Conservation (phyloP, 2,888 invertebrate genomes). For the Rhimphoctona megacephalus region DNA sequence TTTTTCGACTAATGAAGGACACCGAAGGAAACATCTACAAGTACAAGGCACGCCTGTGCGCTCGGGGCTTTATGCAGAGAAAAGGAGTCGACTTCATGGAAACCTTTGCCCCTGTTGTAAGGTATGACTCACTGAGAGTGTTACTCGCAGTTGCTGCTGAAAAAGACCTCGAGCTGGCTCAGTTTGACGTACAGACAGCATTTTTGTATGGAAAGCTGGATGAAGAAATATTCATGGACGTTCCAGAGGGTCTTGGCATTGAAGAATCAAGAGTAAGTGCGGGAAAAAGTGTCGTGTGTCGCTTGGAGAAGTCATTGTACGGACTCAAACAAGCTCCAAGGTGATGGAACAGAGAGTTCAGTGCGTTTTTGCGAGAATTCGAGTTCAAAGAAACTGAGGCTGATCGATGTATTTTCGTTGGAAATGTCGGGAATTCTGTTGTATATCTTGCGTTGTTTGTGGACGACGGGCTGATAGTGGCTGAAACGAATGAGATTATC, state of each 20-base stretch:
- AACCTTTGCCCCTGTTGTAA: conserved; percentile 10
- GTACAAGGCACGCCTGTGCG: conserved; percentile 13
- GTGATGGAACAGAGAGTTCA: no score
- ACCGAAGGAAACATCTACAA: background rate
- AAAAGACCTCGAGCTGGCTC: background rate
- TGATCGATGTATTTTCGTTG: conserved; percentile 20
- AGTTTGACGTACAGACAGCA: no score
- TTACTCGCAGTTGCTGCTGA: background rate
- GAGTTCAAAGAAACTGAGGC: background rate
- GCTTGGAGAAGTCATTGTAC: no score
- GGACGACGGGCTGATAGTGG: background rate
- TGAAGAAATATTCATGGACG: no score
- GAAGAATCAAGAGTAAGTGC: no score
- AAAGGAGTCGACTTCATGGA: conserved; percentile 2
- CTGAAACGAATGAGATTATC: background rate
- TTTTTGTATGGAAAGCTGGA: no score
- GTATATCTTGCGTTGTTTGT: conserved; percentile 25
- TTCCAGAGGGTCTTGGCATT: no score
- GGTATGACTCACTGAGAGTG: conserved; percentile 19
- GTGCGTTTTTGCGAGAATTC: no score
- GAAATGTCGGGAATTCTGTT: background rate
- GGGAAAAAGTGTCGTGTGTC: no score
- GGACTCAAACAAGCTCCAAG: no score
- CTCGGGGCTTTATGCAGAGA: conserved; percentile 6
- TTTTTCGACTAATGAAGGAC: conserved; percentile 9